Percentiles rank a stretch among this genome's conserved stretches.
phyloP scores from a whole-genome alignment of 1,140 invertebrate genomes.

The Trichomalopsis sarcophagae region DNA sequence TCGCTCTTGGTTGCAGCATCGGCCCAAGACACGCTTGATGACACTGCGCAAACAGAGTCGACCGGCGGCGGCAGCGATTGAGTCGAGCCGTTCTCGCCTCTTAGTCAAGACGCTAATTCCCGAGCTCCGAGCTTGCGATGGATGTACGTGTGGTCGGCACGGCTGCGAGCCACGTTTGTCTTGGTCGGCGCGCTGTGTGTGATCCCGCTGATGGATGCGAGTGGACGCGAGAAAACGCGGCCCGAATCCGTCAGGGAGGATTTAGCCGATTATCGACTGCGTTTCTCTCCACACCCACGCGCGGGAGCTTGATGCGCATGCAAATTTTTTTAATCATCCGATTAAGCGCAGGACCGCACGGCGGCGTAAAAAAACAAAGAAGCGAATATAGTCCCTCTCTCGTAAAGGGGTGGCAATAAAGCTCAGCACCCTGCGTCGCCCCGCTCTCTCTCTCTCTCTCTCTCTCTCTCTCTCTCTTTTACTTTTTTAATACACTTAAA shows the following conservation, averaged over 20 bases:
- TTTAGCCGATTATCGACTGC: not conserved
- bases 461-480: too few species aligned
- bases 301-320: not conserved
- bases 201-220: not conserved
- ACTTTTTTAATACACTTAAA: not conserved
- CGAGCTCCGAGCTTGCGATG: not conserved
- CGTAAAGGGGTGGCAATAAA: not conserved
- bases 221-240: constrained; percentile 8
- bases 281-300: too few species aligned
- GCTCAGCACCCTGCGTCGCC: too few species aligned
- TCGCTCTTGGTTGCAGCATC: constrained; percentile 42
- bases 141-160: not conserved
- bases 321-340: not conserved
- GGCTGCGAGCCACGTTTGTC: not conserved
- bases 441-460: not conserved
- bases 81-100: constrained; percentile 35
- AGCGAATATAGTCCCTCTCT: not conserved
- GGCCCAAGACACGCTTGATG: constrained; percentile 36
- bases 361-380: not conserved
- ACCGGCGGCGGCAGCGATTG: constrained; percentile 2
- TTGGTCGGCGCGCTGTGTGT: not conserved
- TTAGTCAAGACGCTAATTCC: constrained; percentile 46
- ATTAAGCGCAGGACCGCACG: not conserved
- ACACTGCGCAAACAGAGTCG: constrained; percentile 38
- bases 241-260: constrained; percentile 6